These are phyloP conservation scores for Tricholaema leucomelas DNA, from an alignment of 2,113 vertebrate species.

Conservation along the genomic window DNA sequence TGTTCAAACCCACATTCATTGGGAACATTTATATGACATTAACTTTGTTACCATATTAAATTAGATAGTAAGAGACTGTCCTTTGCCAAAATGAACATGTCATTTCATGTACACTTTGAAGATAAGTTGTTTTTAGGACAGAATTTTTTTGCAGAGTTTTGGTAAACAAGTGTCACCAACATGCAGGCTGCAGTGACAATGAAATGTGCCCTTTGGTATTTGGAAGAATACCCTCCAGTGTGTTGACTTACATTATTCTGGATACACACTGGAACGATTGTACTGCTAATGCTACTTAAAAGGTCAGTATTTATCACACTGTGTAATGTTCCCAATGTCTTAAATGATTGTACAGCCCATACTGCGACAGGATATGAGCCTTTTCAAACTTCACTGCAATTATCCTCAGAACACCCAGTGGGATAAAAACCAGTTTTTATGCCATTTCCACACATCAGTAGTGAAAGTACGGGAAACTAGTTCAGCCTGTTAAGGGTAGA, in stretches of 20 bases:
- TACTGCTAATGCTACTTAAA: constrained; percentile 24
- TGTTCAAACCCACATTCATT: neutral
- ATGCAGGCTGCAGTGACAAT: neutral
- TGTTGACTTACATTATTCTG: constrained; percentile 6
- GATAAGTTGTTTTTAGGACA: neutral
- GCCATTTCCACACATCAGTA: neutral
- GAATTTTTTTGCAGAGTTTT: neutral
- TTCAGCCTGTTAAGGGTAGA: neutral
- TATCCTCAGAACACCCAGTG: neutral
- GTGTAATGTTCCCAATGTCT: constrained; percentile 6
- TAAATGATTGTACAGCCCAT: neutral
- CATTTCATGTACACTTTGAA: neutral
- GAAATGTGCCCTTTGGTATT: neutral
- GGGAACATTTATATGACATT: neutral
- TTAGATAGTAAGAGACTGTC: neutral
- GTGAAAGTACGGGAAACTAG: neutral
- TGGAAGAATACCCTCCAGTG: neutral
- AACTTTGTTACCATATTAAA: neutral
- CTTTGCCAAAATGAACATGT: neutral
- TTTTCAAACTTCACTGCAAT: neutral
- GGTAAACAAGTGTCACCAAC: neutral
- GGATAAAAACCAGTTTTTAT: neutral
- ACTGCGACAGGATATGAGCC: neutral
- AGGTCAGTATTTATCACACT: constrained; percentile 48
- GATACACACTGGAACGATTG: neutral